A percentile compares a stretch with the other conserved stretches of the same genome.
Evolutionary conservation across 2,888 invertebrate species (phyloP).

Genomic region (Therioaphis trifolii): DNA sequence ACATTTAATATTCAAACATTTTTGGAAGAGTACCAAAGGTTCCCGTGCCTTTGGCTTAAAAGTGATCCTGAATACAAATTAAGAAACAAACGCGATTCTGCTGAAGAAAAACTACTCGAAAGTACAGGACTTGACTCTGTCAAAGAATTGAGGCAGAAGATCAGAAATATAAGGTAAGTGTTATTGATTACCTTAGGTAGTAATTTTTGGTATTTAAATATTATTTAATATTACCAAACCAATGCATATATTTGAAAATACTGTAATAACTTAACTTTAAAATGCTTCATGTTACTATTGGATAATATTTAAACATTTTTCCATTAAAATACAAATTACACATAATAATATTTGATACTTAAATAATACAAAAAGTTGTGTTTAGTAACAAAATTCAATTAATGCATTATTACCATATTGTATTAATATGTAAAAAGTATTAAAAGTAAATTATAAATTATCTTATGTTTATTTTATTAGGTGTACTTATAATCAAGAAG

Average conservation of each 20-base stretch:
- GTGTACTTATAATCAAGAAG: slow-evolving; percentile 32
- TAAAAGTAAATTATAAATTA: slow-evolving; percentile 33
- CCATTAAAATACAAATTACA: not conserved
- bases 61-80: slow-evolving; percentile 14
- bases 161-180: slow-evolving; percentile 17
- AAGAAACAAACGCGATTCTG: slow-evolving; percentile 9
- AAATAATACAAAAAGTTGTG: too few species aligned
- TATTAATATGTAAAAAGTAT: too few species aligned
- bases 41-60: slow-evolving; percentile 3
- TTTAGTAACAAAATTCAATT: slow-evolving; percentile 20
- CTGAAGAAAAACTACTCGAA: slow-evolving; percentile 26
- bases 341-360: too few species aligned
- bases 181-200: too few species aligned
- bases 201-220: too few species aligned
- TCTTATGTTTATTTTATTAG: slow-evolving; percentile 33
- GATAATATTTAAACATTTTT: not conserved
- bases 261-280: too few species aligned
- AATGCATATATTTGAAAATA: too few species aligned
- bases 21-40: slow-evolving; percentile 27
- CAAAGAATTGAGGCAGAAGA: slow-evolving; percentile 25
- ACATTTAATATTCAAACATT: slow-evolving; percentile 5
- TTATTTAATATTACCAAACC: too few species aligned
- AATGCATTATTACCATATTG: slow-evolving; percentile 9
- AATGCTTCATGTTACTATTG: not conserved
- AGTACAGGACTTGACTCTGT: not conserved